Evolutionary conservation across 2,113 vertebrate species (phyloP).

Genomic region (Epinephelus cyanopodus): DNA sequence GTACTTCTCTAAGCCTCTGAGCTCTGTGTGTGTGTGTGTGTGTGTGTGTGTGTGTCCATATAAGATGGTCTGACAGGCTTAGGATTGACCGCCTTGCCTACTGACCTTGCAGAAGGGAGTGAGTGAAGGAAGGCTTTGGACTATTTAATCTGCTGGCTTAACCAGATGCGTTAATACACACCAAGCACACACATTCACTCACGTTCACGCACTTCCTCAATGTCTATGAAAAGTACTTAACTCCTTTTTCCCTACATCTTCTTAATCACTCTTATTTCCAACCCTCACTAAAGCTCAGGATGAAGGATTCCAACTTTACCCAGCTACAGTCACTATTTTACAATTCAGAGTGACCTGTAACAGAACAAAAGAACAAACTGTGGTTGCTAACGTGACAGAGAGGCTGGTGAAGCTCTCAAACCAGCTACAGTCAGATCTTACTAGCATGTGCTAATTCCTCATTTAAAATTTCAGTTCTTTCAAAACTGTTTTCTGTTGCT

Average conservation of each 20-base stretch:
- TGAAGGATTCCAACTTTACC: neutral
- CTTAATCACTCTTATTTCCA: neutral
- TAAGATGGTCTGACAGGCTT: constrained; percentile 70
- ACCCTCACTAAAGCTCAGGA: neutral
- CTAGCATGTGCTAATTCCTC: neutral
- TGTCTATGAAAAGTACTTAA: neutral
- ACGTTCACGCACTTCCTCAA: neutral
- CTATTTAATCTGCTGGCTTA: constrained; percentile 64
- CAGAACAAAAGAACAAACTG: constrained; percentile 1
- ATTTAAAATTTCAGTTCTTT: constrained; percentile 15
- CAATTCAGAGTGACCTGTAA: neutral
- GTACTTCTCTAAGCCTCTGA: constrained; percentile 17
- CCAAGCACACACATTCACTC: constrained; percentile 6
- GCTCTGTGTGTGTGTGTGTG: neutral
- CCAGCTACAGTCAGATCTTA: neutral
- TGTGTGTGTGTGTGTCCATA: constrained; percentile 20
- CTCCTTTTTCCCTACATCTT: neutral
- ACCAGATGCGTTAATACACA: constrained; percentile 38
- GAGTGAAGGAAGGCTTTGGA: constrained; percentile 62
- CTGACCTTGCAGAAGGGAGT: constrained; percentile 70
- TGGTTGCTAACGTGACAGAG: neutral
- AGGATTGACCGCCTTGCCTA: constrained; percentile 69
- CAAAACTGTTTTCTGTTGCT: neutral
- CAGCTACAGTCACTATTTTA: neutral
- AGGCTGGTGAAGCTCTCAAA: neutral